A percentile compares a stretch with the other conserved stretches of the same genome.
Evolutionary conservation across 2,888 invertebrate species (phyloP).

Genomic region (Azorinus chamasolen): DNA sequence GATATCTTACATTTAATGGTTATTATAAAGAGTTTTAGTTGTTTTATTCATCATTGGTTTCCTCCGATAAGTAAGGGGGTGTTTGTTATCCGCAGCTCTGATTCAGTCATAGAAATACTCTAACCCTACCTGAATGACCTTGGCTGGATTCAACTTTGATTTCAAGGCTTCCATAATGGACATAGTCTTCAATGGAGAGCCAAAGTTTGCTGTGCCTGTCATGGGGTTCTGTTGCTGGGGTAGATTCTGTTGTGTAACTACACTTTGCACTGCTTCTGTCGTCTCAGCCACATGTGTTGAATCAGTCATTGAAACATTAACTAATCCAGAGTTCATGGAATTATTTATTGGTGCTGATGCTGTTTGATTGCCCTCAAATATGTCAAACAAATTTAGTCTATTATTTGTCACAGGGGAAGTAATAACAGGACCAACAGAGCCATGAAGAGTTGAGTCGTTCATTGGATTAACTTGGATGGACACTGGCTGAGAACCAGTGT

Average conservation of each 20-base stretch:
- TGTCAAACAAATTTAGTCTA: slow-evolving; percentile 56
- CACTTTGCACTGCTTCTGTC: neutral
- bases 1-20: no score
- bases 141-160: slow-evolving; percentile 41
- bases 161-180: slow-evolving; percentile 59
- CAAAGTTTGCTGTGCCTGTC: slow-evolving; percentile 41
- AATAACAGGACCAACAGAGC: neutral
- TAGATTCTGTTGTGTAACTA: neutral
- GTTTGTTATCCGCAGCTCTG: neutral
- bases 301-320: no score
- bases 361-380: slow-evolving; percentile 31
- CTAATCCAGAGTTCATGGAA: no score
- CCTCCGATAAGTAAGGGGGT: no score
- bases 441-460: neutral
- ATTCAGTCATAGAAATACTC: neutral
- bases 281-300: neutral
- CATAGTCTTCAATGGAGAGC: slow-evolving; percentile 51
- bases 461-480: neutral
- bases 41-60: no score
- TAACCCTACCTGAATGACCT: no score
- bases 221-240: neutral
- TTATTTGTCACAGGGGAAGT: slow-evolving; percentile 19
- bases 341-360: neutral
- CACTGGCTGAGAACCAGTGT: neutral
- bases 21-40: no score